phyloP scores from a whole-genome alignment of 2,797 vertebrate genomes.

The Etheostoma nigrum region DNA sequence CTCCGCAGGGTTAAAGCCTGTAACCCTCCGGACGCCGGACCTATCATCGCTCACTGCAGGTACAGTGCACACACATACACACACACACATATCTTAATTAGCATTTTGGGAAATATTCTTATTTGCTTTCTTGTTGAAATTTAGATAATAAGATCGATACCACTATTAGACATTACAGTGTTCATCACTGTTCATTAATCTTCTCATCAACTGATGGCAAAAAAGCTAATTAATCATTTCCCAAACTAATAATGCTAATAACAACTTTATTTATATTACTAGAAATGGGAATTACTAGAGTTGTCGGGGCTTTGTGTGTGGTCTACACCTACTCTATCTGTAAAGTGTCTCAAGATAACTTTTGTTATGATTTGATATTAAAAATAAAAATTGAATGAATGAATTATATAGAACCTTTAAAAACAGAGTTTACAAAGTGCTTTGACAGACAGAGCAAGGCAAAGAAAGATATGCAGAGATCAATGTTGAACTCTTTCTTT shows the following conservation, averaged over 20 bases:
- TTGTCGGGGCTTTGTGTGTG: too few relatives aligned
- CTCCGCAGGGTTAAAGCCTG: conserved; percentile 96
- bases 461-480: too few relatives aligned
- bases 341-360: too few relatives aligned
- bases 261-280: too few relatives aligned
- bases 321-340: too few relatives aligned
- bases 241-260: not conserved
- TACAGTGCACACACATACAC: conserved; percentile 56
- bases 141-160: not conserved
- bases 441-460: too few relatives aligned
- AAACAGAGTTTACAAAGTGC: too few relatives aligned
- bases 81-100: not conserved
- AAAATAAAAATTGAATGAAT: too few relatives aligned
- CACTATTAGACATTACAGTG: not conserved
- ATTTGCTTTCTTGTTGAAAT: not conserved
- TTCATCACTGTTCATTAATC: not conserved
- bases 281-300: too few relatives aligned
- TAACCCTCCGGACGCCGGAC: conserved; percentile 95
- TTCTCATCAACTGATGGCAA: not conserved
- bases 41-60: conserved; percentile 98
- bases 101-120: not conserved
- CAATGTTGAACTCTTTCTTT: not conserved
- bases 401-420: too few relatives aligned
- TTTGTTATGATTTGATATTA: too few relatives aligned
- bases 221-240: not conserved